A percentile compares a stretch with the other conserved stretches of the same genome.
Evolutionary conservation across 2,888 invertebrate genomes (phyloP).

Genomic region (Formica aserva): DNA sequence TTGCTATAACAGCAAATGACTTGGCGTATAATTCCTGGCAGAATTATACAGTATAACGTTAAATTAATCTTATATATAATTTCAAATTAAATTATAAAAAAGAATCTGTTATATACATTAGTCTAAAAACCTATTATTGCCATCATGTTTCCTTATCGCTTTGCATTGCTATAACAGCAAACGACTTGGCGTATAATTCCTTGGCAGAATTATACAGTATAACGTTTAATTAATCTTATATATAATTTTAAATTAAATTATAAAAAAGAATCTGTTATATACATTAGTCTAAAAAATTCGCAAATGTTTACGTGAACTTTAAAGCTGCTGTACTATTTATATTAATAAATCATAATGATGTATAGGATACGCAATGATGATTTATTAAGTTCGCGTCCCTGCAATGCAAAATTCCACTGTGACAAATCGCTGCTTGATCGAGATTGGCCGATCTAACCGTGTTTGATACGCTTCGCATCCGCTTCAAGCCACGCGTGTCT

Average conservation of each 20-base stretch:
- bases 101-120: background rate
- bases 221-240: background rate
- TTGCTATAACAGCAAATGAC: background rate
- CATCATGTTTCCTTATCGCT: background rate
- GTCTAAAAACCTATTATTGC: conserved; percentile 1
- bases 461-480: conserved; percentile 21
- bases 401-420: conserved; percentile 11
- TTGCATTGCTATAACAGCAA: background rate
- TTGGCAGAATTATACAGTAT: background rate
- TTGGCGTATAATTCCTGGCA: background rate
- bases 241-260: background rate
- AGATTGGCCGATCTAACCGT: conserved; percentile 18
- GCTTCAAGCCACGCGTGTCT: conserved; percentile 6
- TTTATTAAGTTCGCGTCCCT: conserved; percentile 36
- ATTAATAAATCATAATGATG: conserved; percentile 9
- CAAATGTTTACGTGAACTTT: background rate
- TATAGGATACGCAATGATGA: conserved; percentile 15
- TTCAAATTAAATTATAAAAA: background rate
- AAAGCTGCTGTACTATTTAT: background rate
- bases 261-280: background rate
- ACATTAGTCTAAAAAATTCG: background rate
- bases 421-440: conserved; percentile 37
- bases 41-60: background rate
- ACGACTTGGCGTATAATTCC: background rate
- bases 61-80: background rate